A percentile compares a stretch with the other conserved stretches of the same genome.
Evolutionary conservation across 2,113 vertebrate species (phyloP).

Genomic region (Seriola aureovittata): DNA sequence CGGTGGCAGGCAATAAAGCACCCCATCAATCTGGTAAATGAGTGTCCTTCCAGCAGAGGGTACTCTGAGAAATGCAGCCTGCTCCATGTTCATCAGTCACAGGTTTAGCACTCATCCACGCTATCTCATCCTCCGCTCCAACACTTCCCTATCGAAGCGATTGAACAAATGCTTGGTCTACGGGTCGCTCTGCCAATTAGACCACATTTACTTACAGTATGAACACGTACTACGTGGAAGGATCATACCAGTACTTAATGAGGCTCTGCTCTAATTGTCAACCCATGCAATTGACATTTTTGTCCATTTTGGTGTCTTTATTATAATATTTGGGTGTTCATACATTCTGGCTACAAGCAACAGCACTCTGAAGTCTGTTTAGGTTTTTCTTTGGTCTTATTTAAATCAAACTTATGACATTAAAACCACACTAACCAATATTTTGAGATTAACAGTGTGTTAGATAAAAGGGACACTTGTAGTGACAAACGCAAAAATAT

Average conservation of each 20-base stretch:
- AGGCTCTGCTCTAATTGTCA: not conserved
- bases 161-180: conserved; percentile 40
- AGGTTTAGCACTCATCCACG: conserved; percentile 47
- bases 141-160: conserved; percentile 46
- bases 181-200: conserved; percentile 48
- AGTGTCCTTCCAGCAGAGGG: conserved; percentile 76
- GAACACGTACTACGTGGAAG: conserved; percentile 13
- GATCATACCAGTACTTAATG: not conserved
- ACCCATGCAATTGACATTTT: not conserved
- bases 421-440: no score
- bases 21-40: conserved; percentile 81
- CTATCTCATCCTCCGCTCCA: conserved; percentile 34
- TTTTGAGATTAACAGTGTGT: no score
- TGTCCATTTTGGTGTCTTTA: conserved; percentile 16
- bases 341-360: not conserved
- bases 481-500: no score
- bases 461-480: no score
- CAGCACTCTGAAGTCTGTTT: not conserved
- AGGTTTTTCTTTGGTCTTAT: no score
- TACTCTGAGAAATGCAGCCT: conserved; percentile 62
- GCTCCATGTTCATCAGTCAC: conserved; percentile 72
- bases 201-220: conserved; percentile 38
- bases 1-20: conserved; percentile 79
- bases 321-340: not conserved
- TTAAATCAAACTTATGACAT: no score